Base-by-base conservation (phyloP, 2,113 vertebrate species). In the Rhea pennata region DNA sequence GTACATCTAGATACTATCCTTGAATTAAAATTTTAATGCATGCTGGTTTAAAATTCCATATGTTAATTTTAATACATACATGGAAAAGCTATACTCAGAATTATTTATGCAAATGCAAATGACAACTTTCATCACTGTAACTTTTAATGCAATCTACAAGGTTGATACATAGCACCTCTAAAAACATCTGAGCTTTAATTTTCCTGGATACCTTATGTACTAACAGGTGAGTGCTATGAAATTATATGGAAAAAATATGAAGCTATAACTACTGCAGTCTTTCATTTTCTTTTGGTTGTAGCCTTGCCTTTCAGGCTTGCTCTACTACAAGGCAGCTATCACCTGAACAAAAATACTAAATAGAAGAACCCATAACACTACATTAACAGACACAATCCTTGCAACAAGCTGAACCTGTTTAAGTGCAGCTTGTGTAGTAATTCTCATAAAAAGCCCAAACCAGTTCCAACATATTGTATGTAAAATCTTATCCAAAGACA, bases 1-100 rank as follows among this genome's bases (percentile, higher is more conserved):
- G 59, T 82, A 92, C 62, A 90, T 88, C 54, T 83, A 97, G 86
- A 89, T 39, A 96, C 80, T 84, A 92, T 85, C 59, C 19, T 78
- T 26, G 51, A 73, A 74, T 46, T 90, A 86, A 73, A 91, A 93
- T 31, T 84, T 95, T 39, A 87, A 82, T 59, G 46, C 15, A 36
- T n/a, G 26, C 40, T 84, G 72, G 2, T 92, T 91, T 75, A 92
- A 83, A 96, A 94, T 59, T 67, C 40, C n/a, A 67, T 59, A 74
- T 44, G 19, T 74, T 91, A 86, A 87, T 84, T 65, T 89, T 91
- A 92, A 36, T 29, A 92, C 4, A 56, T 77, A 67, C 48, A 74
- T 85, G 71, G 83, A 71, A 96, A 91, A 56, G 31, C 48, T 58
- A n/a, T 26, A 91, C 27, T 29, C 40, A 42, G 62, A 94, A 58